Evolutionary conservation across 64 coral and sea anemone species (phyloP).

Genomic region (Montipora capricornis): DNA sequence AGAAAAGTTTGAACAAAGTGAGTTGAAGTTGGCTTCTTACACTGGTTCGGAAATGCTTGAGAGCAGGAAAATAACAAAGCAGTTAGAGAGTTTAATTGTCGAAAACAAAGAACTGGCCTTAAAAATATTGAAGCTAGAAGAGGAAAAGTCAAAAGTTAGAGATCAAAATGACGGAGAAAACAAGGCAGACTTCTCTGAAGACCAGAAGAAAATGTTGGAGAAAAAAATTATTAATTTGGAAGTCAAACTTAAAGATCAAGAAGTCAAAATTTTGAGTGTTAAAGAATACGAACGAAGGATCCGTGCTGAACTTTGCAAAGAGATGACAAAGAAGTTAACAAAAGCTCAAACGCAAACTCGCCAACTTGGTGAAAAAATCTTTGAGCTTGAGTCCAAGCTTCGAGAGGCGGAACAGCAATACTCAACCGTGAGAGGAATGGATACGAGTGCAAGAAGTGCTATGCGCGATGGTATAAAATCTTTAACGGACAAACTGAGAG

Average conservation of each 20-base stretch:
- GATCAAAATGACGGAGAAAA: slow-evolving; percentile 28
- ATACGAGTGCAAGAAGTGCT: slow-evolving; percentile 15
- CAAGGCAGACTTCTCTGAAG: slow-evolving; percentile 19
- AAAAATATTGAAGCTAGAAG: slow-evolving; percentile 14
- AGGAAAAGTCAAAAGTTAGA: not conserved
- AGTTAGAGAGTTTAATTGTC: slow-evolving; percentile 29
- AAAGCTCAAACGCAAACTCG: slow-evolving; percentile 2
- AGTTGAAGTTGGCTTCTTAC: slow-evolving; percentile 25
- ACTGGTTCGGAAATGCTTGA: slow-evolving; percentile 54
- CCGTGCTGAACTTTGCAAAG: slow-evolving; percentile 55
- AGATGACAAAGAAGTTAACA: slow-evolving; percentile 52
- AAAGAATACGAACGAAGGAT: slow-evolving; percentile 52
- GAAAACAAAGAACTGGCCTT: slow-evolving; percentile 53
- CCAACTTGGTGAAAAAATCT: slow-evolving; percentile 44
- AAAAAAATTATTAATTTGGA: slow-evolving; percentile 58
- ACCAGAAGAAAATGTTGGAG: slow-evolving; percentile 54
- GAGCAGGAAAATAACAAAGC: slow-evolving; percentile 31
- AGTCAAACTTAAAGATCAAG: slow-evolving; percentile 26
- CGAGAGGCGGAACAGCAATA: slow-evolving; percentile 42
- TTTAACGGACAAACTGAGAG: slow-evolving; percentile 15
- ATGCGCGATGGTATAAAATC: slow-evolving; percentile 27
- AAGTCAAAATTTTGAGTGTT: slow-evolving; percentile 49
- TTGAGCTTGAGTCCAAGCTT: slow-evolving; percentile 47
- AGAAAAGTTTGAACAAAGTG: slow-evolving; percentile 50
- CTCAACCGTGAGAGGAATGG: slow-evolving; percentile 22